Evolutionary conservation across 2,797 vertebrate genomes (phyloP).

Genomic region (Artibeus lituratus): DNA sequence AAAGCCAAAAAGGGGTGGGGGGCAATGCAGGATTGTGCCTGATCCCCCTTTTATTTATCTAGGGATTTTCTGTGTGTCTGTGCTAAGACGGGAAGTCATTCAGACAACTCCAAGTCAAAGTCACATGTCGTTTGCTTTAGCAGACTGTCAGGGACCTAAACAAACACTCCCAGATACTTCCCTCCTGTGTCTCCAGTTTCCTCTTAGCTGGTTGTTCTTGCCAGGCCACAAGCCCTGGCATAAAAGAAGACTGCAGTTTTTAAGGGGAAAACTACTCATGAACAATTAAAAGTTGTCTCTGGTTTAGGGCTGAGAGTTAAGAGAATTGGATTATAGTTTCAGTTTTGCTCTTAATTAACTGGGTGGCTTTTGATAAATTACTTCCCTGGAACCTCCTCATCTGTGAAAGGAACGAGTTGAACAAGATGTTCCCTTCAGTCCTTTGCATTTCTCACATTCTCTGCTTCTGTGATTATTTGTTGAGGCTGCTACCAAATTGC

Average conservation of each 20-base stretch:
- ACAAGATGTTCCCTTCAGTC: not conserved
- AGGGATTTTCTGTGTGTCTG: not conserved
- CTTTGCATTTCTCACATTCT: not conserved
- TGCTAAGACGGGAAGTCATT: not conserved
- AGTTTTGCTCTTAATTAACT: constrained; percentile 20
- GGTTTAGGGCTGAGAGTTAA: not conserved
- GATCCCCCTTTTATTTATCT: not conserved
- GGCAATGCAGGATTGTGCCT: not conserved
- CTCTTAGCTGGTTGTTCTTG: not conserved
- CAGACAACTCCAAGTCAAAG: not conserved
- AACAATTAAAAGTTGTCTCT: not conserved
- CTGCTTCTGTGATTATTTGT: not conserved
- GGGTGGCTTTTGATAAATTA: constrained; percentile 28
- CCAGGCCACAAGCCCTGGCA: not conserved
- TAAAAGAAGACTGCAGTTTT: not conserved
- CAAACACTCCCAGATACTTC: not conserved
- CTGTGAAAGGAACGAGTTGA: not conserved
- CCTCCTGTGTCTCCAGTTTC: not conserved
- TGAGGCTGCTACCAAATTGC: not conserved
- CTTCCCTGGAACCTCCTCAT: not conserved
- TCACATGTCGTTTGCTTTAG: not conserved
- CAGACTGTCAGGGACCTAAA: not conserved
- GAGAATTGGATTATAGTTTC: constrained; percentile 24
- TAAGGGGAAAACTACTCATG: not conserved
- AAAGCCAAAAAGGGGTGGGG: not conserved